A percentile compares a stretch with the other conserved stretches of the same genome.
Conservation (phyloP, 2,888 invertebrate genomes). For the Coecobrya sp. region DNA sequence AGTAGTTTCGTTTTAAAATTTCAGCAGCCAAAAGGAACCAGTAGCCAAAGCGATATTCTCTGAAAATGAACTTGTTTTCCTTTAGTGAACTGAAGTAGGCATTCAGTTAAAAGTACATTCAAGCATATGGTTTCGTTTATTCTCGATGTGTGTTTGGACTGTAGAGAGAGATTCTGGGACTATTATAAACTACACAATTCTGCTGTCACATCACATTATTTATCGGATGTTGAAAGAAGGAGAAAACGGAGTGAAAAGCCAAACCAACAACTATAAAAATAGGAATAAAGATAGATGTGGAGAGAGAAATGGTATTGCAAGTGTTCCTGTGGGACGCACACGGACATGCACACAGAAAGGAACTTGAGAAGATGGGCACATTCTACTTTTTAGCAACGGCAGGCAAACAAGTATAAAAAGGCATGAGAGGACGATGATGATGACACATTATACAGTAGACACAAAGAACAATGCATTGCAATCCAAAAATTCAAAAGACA, state of each 20-base stretch:
- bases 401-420: constrained; percentile 1
- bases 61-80: constrained; percentile 9
- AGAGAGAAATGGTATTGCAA: constrained; percentile 51
- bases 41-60: constrained; percentile 3
- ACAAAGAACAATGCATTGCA: constrained; percentile 42
- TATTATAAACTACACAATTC: constrained; percentile 40
- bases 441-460: neutral
- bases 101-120: neutral
- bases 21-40: constrained; percentile 7
- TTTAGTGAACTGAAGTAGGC: constrained; percentile 1
- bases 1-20: neutral
- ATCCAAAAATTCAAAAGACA: constrained; percentile 2
- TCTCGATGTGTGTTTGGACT: neutral
- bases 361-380: neutral
- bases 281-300: constrained; percentile 40
- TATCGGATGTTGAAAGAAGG: constrained; percentile 45
- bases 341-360: neutral
- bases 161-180: constrained; percentile 24
- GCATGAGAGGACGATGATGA: constrained; percentile 21
- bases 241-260: constrained; percentile 46
- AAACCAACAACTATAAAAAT: constrained; percentile 45
- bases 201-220: constrained; percentile 55
- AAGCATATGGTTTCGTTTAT: neutral
- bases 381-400: neutral
- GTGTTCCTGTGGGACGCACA: constrained; percentile 55